Conservation (phyloP, 2,113 vertebrate species). For the Brevimyrus niger region DNA sequence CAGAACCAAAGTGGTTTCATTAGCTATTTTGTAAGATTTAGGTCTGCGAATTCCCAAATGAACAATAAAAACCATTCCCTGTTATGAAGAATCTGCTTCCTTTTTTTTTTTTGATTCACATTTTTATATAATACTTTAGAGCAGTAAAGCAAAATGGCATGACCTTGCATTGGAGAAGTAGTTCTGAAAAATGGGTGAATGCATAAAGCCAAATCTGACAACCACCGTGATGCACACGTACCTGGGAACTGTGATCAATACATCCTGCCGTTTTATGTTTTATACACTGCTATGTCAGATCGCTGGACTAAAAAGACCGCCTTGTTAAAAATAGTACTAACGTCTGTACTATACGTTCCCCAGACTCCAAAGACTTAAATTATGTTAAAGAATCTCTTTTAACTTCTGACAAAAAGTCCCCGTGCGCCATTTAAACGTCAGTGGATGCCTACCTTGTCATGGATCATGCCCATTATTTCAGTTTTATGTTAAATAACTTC, state of each 20-base stretch:
- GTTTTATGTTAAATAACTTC: slow-evolving; percentile 32
- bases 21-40: neutral
- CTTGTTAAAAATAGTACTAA: slow-evolving; percentile 1
- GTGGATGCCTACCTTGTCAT: slow-evolving; percentile 39
- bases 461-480: slow-evolving; percentile 36
- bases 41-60: neutral
- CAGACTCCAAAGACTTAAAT: slow-evolving; percentile 32
- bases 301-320: neutral
- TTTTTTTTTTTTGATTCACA: neutral
- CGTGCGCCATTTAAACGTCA: slow-evolving; percentile 30
- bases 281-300: neutral
- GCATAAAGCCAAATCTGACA: neutral
- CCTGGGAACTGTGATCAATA: neutral
- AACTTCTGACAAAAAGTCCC: slow-evolving; percentile 49
- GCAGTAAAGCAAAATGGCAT: neutral
- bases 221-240: neutral
- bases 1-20: neutral
- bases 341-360: neutral
- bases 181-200: neutral
- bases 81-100: neutral
- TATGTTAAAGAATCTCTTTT: slow-evolving; percentile 41
- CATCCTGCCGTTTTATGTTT: neutral
- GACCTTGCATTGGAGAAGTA: neutral
- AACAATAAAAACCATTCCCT: neutral
- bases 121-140: neutral